These are phyloP conservation scores for Ganaspis sp. DNA, from an alignment of 1,140 invertebrate genomes.

Conservation along the genomic window DNA sequence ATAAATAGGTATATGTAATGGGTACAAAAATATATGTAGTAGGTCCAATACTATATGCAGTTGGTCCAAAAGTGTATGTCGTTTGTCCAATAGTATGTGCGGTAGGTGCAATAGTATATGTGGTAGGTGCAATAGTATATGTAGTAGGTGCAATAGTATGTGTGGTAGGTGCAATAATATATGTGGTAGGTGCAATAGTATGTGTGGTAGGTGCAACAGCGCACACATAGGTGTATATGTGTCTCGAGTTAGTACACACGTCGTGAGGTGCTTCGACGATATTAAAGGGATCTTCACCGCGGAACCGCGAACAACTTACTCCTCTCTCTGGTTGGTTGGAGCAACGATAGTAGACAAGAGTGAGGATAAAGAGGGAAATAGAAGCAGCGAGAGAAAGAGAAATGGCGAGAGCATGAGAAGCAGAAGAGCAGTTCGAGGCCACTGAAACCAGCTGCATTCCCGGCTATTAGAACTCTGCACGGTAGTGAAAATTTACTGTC, in stretches of 20 bases:
- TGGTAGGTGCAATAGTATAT: too few relatives aligned
- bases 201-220: too few relatives aligned
- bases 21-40: too few relatives aligned
- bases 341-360: conserved; percentile 38
- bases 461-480: conserved; percentile 74
- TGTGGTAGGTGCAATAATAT: too few relatives aligned
- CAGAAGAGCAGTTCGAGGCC: conserved; percentile 59
- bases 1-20: too few relatives aligned
- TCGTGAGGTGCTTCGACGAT: conserved; percentile 53
- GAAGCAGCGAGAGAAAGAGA: conserved; percentile 9
- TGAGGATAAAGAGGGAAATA: conserved; percentile 35
- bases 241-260: conserved; percentile 32
- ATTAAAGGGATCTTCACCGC: conserved; percentile 63
- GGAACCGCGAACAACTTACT: conserved; percentile 73
- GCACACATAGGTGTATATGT: too few relatives aligned
- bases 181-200: too few relatives aligned
- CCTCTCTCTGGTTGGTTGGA: conserved; percentile 40
- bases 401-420: conserved; percentile 20
- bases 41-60: too few relatives aligned
- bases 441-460: conserved; percentile 76
- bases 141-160: too few relatives aligned
- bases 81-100: too few relatives aligned
- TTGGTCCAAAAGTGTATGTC: too few relatives aligned
- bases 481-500: conserved; percentile 77
- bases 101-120: too few relatives aligned